Conservation (phyloP, 2,113 vertebrate genomes). For the Limanda limanda region DNA sequence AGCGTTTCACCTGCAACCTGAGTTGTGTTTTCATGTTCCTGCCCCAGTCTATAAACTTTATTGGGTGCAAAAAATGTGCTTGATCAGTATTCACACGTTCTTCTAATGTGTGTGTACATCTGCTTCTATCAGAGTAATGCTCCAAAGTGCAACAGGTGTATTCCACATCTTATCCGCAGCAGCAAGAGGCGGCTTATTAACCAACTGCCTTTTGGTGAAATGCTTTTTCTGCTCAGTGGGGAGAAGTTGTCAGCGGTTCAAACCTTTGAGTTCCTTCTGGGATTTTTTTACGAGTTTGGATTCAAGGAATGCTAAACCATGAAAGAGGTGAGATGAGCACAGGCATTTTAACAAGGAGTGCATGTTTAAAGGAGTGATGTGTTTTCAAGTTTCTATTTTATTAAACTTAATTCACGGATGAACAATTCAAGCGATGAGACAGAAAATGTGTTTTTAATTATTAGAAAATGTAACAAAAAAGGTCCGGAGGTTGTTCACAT, state of each 20-base stretch:
- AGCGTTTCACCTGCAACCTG: slow-evolving; percentile 21
- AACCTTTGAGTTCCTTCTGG: slow-evolving; percentile 36
- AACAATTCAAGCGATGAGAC: not conserved
- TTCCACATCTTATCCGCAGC: slow-evolving; percentile 36
- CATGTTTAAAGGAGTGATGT: not conserved
- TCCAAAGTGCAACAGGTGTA: slow-evolving; percentile 48
- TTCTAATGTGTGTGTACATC: not conserved
- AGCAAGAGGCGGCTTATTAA: slow-evolving; percentile 42
- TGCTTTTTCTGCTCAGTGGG: slow-evolving; percentile 28
- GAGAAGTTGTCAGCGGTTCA: slow-evolving; percentile 10
- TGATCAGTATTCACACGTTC: slow-evolving; percentile 19
- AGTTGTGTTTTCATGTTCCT: not conserved
- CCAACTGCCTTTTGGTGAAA: slow-evolving; percentile 9
- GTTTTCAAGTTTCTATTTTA: slow-evolving; percentile 9
- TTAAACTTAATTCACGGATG: not conserved
- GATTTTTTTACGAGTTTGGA: slow-evolving; percentile 23
- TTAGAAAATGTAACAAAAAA: not conserved
- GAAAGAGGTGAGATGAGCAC: not conserved
- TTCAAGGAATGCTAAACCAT: slow-evolving; percentile 8
- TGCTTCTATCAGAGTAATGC: slow-evolving; percentile 31
- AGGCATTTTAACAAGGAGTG: slow-evolving; percentile 17
- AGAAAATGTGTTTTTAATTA: not conserved
- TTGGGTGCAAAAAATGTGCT: slow-evolving; percentile 1
- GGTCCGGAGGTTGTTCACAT: not conserved
- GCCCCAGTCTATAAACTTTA: slow-evolving; percentile 18